These are phyloP conservation scores for Folsomia manolachei DNA, from an alignment of 2,888 invertebrate species.

Conservation along the genomic window DNA sequence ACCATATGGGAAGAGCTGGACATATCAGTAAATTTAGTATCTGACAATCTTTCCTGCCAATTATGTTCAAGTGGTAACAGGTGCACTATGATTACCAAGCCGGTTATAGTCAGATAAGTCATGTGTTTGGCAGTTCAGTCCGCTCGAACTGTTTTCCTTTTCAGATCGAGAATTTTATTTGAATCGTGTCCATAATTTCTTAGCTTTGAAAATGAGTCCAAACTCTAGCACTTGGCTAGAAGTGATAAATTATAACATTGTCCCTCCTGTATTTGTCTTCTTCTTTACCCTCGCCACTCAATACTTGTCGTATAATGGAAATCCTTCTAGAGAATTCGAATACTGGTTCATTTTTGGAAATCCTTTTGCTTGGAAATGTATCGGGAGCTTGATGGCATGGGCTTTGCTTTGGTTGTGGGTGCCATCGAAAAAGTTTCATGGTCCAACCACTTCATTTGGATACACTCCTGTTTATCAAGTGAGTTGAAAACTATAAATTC, in stretches of 20 bases:
- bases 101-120: no score
- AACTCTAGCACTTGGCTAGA: no score
- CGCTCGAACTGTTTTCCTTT: no score
- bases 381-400: conserved; percentile 53
- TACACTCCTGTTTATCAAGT: conserved; percentile 54
- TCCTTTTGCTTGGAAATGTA: conserved; percentile 52
- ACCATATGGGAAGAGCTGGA: no score
- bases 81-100: no score
- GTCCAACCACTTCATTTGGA: conserved; percentile 58
- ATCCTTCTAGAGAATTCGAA: conserved; percentile 43
- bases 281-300: conserved; percentile 53
- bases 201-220: background rate
- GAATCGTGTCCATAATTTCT: no score
- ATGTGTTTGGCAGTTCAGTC: no score
- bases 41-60: no score
- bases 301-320: conserved; percentile 52
- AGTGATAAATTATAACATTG: conserved; percentile 51
- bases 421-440: conserved; percentile 53
- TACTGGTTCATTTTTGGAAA: conserved; percentile 50
- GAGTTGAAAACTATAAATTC: no score
- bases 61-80: no score
- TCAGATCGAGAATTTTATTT: no score
- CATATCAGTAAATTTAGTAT: no score
- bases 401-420: conserved; percentile 56
- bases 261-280: conserved; percentile 53